Base-by-base conservation (phyloP, 2,888 invertebrate species). In the Drosophila atroscutellata region DNA sequence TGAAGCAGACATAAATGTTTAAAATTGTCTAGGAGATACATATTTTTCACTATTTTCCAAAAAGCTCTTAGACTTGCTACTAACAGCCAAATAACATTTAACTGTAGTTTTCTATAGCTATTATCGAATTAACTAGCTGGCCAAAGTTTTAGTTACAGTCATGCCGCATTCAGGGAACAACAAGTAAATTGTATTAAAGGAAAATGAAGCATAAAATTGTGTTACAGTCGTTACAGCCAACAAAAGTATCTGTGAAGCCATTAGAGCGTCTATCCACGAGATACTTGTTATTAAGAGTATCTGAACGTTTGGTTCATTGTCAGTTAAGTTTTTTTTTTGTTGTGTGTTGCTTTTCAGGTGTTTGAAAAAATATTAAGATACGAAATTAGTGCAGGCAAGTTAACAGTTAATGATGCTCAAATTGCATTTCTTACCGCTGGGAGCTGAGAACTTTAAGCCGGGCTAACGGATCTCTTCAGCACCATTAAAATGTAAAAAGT, bases 401-500 rank as follows among this genome's bases (percentile, higher is more conserved):
- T 76, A 64, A 72, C 61, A 61, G 80, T 86, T 88, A 86, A 86
- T 89, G 89, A 83, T 81, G 83, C 75, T 72, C 72, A 69, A 84
- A 85, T 85, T 85, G 83, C 81, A 72, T 84, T 85, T 78, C 75
- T 73, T 80, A 50, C 72, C 58, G 50, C 47, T 64, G 59, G 55
- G 59, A 47, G 75, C 56, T 65, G 75, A 78, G 77, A 67, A 75
- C 56, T 55, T 64, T 47, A 62, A 62, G 47, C 64, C 28, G 26
- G 55, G 26, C 66, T 81, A 74, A 82, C 77, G 76, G 67, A 65
- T 66, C 72, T 66, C 76, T 57, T 42, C 60, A 72, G 55, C 60
- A 74, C 79, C 79, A 85, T 87, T 85, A 85, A 85, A 87, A 74
- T 79, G 78, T 74, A 65, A 80, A 81, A 79, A 79, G 81, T 85